Conservation (phyloP, 2,888 invertebrate species). For the Idaea straminata region DNA sequence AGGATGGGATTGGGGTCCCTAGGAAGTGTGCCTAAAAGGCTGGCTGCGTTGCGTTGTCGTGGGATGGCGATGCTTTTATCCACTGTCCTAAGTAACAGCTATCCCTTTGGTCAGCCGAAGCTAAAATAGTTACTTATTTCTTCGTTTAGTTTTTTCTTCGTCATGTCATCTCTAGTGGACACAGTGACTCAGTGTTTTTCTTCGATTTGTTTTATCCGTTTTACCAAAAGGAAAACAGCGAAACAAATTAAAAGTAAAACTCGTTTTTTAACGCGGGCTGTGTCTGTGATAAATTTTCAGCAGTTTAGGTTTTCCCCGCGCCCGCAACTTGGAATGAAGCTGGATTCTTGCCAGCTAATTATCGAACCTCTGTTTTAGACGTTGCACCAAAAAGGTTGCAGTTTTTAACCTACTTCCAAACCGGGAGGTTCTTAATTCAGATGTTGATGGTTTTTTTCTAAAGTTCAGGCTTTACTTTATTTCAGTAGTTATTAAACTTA, state of each 20-base stretch:
- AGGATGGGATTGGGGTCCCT: no score
- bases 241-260: slow-evolving; percentile 19
- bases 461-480: no score
- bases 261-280: slow-evolving; percentile 14
- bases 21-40: no score
- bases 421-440: no score
- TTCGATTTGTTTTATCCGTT: not conserved
- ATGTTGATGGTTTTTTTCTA: no score
- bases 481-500: no score
- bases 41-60: no score
- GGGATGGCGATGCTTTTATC: no score
- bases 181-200: not conserved
- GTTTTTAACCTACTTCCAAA: not conserved
- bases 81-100: no score
- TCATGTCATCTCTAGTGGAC: not conserved
- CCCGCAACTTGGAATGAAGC: slow-evolving; percentile 26
- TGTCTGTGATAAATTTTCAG: slow-evolving; percentile 23
- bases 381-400: slow-evolving; percentile 14
- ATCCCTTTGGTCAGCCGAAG: no score
- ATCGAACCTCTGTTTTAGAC: slow-evolving; percentile 22
- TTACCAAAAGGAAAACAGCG: not conserved
- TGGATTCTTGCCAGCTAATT: slow-evolving; percentile 38
- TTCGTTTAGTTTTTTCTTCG: no score
- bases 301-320: slow-evolving; percentile 29
- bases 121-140: no score